Base-by-base conservation (phyloP, 2,888 invertebrate genomes). In the Meliscaeva auricollis region DNA sequence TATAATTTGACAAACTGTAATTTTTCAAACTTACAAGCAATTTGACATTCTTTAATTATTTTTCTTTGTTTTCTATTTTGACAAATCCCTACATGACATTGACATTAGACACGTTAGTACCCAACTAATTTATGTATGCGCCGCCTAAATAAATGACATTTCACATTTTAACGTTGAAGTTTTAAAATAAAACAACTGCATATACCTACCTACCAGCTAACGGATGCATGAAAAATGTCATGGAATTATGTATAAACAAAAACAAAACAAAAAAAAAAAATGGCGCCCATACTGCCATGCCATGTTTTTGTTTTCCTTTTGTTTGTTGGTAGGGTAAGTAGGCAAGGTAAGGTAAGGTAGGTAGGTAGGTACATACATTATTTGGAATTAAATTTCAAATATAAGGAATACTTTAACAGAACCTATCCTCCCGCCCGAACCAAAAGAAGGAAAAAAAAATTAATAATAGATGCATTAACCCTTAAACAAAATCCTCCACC, bases 391-490 rank as follows among this genome's bases (percentile, higher is more conserved):
- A 46, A 75, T 75, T 80, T 62, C 22, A 62, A 69, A 58, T 38
- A 62, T 64, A 41, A 41, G 13, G 17, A 20, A 38, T 35, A 50
- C 35, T 46, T 22, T 41, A 66, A 66, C 52, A 64, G 46, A 32
- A 35, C 64, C 32, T 66, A 66, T 22, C 22, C 50, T 50, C 48
- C 68, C 35, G 11, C 26, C 26, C 3, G 38, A 41, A 41, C 50
- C n/a, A 38, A 22, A 20, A 41, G 26, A 5, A 62, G 44, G 7
- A 4, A 26, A 35, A n/a, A 73, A 60, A 64, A 64, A 72, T 75
- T 17, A 66, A 80, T 84, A 80, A 84, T 84, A 75, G 52, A 84
- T 84, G 70, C 75, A n/a, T 70, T 69, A 64, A 72, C 75, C 84
- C 70, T 56, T 74, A 79, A 70, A 75, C 50, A 58, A 30, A 64